Evolutionary conservation across 2,888 invertebrate genomes (phyloP).

Genomic region (Coelopa pilipes): DNA sequence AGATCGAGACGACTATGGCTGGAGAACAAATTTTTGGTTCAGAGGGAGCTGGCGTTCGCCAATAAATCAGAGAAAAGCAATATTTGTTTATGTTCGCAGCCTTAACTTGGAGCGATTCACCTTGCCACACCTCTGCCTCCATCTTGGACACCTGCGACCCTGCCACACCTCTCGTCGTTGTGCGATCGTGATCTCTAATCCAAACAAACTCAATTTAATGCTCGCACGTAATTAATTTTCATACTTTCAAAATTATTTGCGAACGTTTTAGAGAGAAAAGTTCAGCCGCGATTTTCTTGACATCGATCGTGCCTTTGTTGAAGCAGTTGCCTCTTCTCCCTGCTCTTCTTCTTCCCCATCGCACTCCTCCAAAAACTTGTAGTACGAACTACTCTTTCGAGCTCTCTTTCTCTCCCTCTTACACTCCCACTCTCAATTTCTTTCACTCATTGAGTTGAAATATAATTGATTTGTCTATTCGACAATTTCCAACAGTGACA

Average conservation of each 20-base stretch:
- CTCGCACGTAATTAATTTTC: slow-evolving; percentile 16
- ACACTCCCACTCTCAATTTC: no score
- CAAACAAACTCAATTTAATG: not conserved
- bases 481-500: no score
- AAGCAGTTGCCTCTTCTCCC: no score
- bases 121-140: not conserved
- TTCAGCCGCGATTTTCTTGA: not conserved
- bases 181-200: not conserved
- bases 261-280: not conserved
- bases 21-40: not conserved
- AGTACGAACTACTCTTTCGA: no score
- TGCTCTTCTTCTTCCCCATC: no score
- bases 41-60: not conserved
- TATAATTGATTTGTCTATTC: no score
- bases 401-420: no score
- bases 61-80: not conserved
- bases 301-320: no score
- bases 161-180: no score
- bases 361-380: not conserved
- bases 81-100: slow-evolving; percentile 3
- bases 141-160: no score
- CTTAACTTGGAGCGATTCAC: not conserved
- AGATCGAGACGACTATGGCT: not conserved
- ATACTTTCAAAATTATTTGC: not conserved
- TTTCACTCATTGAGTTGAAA: no score